These are phyloP conservation scores for Epirrhoe tristata DNA, from an alignment of 2,888 invertebrate genomes.

Conservation along the genomic window DNA sequence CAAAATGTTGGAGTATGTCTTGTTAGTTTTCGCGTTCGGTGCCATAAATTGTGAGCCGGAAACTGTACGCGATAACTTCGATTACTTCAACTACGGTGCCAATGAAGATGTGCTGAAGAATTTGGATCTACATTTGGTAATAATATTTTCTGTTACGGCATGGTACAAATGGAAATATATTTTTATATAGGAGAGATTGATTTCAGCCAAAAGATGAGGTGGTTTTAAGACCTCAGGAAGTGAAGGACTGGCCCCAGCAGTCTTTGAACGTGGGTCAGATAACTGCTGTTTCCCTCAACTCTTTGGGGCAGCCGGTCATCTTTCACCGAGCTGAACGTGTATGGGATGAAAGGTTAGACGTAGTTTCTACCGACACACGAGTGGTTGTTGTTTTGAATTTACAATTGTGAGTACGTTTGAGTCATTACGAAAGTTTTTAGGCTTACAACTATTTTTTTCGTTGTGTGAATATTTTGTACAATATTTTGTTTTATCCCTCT, in stretches of 20 bases:
- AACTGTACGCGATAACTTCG: conserved; percentile 77
- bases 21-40: conserved; percentile 56
- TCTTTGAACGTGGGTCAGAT: conserved; percentile 91
- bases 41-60: conserved; percentile 75
- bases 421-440: too few relatives aligned
- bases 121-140: conserved; percentile 74
- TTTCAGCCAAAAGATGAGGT: conserved; percentile 78
- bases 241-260: conserved; percentile 87
- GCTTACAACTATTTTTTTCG: too few relatives aligned
- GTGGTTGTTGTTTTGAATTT: too few relatives aligned
- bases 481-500: too few relatives aligned
- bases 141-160: conserved; percentile 10
- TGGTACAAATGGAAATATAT: neutral
- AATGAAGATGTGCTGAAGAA: conserved; percentile 75
- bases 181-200: conserved; percentile 3
- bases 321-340: conserved; percentile 93
- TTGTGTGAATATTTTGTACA: too few relatives aligned
- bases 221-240: conserved; percentile 86
- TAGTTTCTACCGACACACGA: neutral
- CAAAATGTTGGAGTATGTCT: conserved; percentile 66
- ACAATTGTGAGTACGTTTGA: too few relatives aligned
- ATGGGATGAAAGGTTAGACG: conserved; percentile 89
- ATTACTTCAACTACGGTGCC: conserved; percentile 77
- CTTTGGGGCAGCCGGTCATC: conserved; percentile 91
- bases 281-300: conserved; percentile 93